Base-by-base conservation (phyloP, 2,113 vertebrate species). In the Chaetodon trifascialis region DNA sequence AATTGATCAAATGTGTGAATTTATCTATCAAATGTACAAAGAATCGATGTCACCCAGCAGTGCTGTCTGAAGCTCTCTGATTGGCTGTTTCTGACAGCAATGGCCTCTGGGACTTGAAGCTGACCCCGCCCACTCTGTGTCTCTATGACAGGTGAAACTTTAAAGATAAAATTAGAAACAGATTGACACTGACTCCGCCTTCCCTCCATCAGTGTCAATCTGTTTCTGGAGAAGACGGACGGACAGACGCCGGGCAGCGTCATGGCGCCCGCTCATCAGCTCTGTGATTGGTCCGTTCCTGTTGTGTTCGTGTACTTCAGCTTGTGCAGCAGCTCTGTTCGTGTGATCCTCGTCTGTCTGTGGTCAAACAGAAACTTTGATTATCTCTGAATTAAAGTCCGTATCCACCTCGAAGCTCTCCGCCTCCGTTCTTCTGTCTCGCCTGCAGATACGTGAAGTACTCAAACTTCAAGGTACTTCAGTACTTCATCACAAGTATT, bases 331-430 rank as follows among this genome's bases (percentile, higher is more conserved):
- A 49, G 65, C 65, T 83, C 42, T 42, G 76, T 84, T n/a, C 7
- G 44, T 67, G 68, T 75, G 60, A 72, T 54, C 64, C 49, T 74
- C 17, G 44, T 83, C 42, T 66, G 77, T 84, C 54, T 84, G 86
- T 80, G 54, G 60, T 73, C 14, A 81, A 76, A 55, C 40, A 52
- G 21, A 54, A 44, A 16, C 38, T 73, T 73, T 14, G 21, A 55
- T 76, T 79, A 68, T 40, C 25, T 66, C 6, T 52, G 34, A 85
- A 92, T 76, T 92, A 91, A 92, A 92, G 66, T 79, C 55, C 49
- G 62, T 79, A 71, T 78, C 44, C 68, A 82, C 60, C 71, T 68
- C 49, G 56, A 69, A 56, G 46, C 11, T 2, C 25, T 38, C 38
- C 5, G 38, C 8, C 17, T 36, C 7, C 11, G 4, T n/a, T 25